phyloP scores from a whole-genome alignment of 2,888 invertebrate species.

The Microplitis manilae region DNA sequence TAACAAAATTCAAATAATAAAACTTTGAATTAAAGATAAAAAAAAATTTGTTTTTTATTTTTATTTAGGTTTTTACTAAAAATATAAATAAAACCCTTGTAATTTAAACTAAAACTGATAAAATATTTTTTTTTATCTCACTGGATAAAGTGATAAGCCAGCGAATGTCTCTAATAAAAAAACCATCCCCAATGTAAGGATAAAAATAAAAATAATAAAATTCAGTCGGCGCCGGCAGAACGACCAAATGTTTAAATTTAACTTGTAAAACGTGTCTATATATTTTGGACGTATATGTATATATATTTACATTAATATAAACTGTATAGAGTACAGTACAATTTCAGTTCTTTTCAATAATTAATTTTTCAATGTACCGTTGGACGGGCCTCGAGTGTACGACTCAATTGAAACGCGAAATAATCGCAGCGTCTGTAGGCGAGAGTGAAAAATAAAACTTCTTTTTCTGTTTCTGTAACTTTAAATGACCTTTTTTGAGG shows the following conservation, averaged over 20 bases:
- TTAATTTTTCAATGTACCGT: background rate
- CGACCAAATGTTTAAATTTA: no score
- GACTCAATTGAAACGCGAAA: background rate
- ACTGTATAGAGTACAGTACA: background rate
- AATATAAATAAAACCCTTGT: background rate
- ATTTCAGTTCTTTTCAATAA: background rate
- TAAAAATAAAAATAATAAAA: background rate
- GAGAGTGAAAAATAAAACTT: background rate
- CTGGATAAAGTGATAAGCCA: conserved; percentile 28
- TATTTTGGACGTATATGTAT: no score
- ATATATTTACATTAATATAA: background rate
- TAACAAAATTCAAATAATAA: background rate
- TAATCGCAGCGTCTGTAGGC: background rate
- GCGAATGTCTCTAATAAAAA: background rate
- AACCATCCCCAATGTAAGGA: background rate
- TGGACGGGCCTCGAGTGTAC: background rate
- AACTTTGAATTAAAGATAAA: background rate
- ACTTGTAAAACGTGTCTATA: no score
- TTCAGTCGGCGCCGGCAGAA: background rate
- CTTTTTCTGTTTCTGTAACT: background rate
- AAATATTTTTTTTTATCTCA: conserved; percentile 35
- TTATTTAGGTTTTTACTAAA: background rate
- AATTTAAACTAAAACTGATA: conserved; percentile 35
- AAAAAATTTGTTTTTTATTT: background rate
- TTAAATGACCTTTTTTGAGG: background rate